Conservation (phyloP, 2,797 vertebrate species). For the Parauchenoglanis punctatus region DNA sequence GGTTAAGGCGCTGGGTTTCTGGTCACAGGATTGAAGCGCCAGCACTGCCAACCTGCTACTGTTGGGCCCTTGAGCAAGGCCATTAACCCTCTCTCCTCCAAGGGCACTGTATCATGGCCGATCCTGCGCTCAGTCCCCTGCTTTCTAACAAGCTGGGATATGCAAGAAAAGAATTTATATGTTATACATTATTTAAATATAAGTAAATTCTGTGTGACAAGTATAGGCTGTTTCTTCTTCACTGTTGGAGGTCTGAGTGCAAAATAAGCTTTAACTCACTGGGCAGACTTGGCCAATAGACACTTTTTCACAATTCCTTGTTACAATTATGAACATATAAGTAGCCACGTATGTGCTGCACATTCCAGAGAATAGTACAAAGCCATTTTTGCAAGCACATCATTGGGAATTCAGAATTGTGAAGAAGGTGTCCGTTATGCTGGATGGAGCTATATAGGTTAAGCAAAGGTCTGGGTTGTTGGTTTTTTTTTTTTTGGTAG, state of each 20-base stretch:
- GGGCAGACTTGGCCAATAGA: neutral
- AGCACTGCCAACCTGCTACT: no score
- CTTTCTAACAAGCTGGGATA: no score
- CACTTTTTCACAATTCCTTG: neutral
- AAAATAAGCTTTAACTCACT: neutral
- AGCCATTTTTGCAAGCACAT: neutral
- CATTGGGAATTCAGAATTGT: neutral
- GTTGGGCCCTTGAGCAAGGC: no score
- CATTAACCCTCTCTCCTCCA: no score
- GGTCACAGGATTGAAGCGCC: no score
- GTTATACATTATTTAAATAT: no score
- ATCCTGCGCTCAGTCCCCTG: no score
- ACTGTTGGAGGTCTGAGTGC: neutral
- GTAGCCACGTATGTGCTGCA: neutral
- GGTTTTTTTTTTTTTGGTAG: neutral
- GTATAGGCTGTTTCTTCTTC: neutral
- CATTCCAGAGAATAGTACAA: neutral
- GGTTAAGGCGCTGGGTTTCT: no score
- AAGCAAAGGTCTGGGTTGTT: neutral
- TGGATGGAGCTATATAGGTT: neutral
- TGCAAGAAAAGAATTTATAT: no score
- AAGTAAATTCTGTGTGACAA: no score
- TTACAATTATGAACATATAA: neutral
- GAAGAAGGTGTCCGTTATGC: neutral
- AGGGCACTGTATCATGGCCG: no score